phyloP scores from a whole-genome alignment of 2,113 vertebrate genomes.

The Baryphthengus martii region DNA sequence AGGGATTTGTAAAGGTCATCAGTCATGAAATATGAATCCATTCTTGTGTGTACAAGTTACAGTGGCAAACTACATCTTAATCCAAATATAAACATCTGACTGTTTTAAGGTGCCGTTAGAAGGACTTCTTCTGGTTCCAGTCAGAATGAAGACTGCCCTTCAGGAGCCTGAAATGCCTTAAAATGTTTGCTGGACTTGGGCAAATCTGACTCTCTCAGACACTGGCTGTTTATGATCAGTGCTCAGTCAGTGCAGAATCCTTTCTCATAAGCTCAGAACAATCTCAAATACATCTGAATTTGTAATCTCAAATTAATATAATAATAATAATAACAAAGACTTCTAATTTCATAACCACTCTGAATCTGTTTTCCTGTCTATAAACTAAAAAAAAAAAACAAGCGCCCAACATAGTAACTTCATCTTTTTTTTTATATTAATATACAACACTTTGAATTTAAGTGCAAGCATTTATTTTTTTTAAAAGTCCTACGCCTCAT shows the following conservation, averaged over 20 bases:
- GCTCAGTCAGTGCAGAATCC: not conserved
- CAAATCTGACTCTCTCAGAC: not conserved
- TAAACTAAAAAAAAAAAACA: not conserved
- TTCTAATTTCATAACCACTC: not conserved
- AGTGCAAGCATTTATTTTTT: not conserved
- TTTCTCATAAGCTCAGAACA: not conserved
- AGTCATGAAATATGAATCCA: constrained; percentile 33
- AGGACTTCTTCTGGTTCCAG: not conserved
- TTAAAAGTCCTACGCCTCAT: not conserved
- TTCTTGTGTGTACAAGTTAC: constrained; percentile 11
- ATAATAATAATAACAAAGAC: not conserved
- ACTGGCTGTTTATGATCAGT: rapidly evolving
- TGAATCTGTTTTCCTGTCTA: not conserved
- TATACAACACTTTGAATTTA: not conserved
- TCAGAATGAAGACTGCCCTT: not conserved
- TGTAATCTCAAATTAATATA: not conserved
- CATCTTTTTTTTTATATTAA: not conserved
- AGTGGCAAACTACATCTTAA: constrained; percentile 43
- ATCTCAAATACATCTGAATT: no score
- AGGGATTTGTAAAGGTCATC: constrained; percentile 33
- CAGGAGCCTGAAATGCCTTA: not conserved
- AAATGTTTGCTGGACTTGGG: not conserved
- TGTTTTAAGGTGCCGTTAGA: not conserved
- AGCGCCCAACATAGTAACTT: not conserved
- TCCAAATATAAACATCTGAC: not conserved